phyloP scores from a whole-genome alignment of 2,888 invertebrate species.

The Cremastinae sp. region DNA sequence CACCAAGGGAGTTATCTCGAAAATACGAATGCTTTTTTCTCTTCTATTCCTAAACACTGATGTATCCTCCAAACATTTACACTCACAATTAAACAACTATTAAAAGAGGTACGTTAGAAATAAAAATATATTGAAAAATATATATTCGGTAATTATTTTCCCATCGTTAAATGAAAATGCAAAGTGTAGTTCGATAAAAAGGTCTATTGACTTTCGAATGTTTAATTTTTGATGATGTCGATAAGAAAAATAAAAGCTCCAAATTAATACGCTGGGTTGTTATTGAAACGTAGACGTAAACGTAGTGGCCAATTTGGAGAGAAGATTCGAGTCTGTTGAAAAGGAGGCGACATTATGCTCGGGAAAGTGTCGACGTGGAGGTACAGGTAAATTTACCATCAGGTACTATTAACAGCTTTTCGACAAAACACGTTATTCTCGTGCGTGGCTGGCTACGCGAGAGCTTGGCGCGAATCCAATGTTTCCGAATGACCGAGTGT shows the following conservation, averaged over 20 bases:
- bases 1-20: neutral
- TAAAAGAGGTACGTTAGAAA: too few relatives aligned
- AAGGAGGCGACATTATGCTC: conserved; percentile 22
- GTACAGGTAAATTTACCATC: conserved; percentile 64
- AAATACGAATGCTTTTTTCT: conserved; percentile 22
- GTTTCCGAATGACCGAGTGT: conserved; percentile 69
- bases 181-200: too few relatives aligned
- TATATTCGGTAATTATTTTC: too few relatives aligned
- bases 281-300: too few relatives aligned
- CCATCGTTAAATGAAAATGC: too few relatives aligned
- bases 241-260: too few relatives aligned
- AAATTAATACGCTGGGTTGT: too few relatives aligned
- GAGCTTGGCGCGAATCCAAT: conserved; percentile 72
- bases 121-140: too few relatives aligned
- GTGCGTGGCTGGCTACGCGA: conserved; percentile 57
- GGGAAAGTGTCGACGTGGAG: conserved; percentile 55
- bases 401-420: conserved; percentile 70
- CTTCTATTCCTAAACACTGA: conserved; percentile 1
- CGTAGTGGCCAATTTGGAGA: neutral
- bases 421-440: conserved; percentile 68
- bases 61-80: neutral
- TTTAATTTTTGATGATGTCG: too few relatives aligned
- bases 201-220: too few relatives aligned
- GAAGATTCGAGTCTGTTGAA: neutral
- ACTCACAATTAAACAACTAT: too few relatives aligned